Evolutionary conservation across 64 coral and sea anemone genomes (phyloP).

Genomic region (Pachyseris speciosa): DNA sequence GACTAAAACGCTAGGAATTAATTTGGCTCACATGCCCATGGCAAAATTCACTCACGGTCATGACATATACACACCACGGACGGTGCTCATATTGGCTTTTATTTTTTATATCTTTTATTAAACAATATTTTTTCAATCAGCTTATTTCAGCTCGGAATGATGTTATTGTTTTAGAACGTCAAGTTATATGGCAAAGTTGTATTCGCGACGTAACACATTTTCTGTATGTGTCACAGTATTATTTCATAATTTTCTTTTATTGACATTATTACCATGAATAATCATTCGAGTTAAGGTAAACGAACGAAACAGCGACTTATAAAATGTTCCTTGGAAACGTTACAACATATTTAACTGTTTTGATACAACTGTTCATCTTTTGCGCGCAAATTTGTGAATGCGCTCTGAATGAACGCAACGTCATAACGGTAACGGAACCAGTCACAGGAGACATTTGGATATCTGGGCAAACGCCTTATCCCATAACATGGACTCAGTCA

Average conservation of each 20-base stretch:
- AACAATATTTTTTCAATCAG: too few relatives aligned
- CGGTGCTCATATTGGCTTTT: too few relatives aligned
- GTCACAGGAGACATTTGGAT: constrained; percentile 43
- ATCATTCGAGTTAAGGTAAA: not conserved
- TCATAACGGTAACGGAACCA: constrained; percentile 51
- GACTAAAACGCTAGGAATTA: too few relatives aligned
- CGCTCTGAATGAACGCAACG: not conserved
- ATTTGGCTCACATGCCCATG: too few relatives aligned
- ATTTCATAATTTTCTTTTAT: not conserved
- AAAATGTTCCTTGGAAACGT: constrained; percentile 10
- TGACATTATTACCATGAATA: not conserved
- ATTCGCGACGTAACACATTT: not conserved
- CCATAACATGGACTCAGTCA: constrained; percentile 77
- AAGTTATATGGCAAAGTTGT: not conserved
- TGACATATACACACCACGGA: too few relatives aligned
- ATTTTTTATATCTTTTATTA: too few relatives aligned
- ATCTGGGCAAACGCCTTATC: constrained; percentile 33
- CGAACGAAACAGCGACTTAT: not conserved
- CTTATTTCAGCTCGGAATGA: too few relatives aligned
- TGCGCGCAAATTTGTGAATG: not conserved
- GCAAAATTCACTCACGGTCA: too few relatives aligned
- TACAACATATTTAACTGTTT: not conserved
- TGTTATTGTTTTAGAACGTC: too few relatives aligned
- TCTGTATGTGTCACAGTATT: not conserved
- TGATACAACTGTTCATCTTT: not conserved